These are phyloP conservation scores for Bombus huntii DNA, from an alignment of 1,140 invertebrate species.

Conservation along the genomic window DNA sequence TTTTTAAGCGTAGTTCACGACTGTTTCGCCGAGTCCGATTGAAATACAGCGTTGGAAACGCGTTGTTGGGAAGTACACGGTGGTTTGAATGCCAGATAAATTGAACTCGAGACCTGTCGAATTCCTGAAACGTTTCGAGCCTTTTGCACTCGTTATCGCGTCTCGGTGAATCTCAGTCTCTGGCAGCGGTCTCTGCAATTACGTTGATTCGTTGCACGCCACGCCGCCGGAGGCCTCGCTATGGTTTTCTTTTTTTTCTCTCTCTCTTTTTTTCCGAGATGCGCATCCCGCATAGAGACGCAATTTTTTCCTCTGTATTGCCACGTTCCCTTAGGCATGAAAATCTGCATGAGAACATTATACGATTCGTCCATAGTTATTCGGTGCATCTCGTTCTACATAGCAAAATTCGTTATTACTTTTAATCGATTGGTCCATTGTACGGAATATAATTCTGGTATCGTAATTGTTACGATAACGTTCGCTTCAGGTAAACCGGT, in stretches of 20 bases:
- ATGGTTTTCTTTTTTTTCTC: background rate
- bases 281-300: background rate
- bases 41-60: conserved; percentile 18
- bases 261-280: background rate
- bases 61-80: conserved; percentile 25
- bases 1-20: conserved; percentile 9
- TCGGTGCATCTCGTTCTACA: background rate
- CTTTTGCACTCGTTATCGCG: conserved; percentile 44
- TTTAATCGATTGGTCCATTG: background rate
- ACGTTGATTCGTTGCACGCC: conserved; percentile 38
- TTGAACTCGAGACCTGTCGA: conserved; percentile 51
- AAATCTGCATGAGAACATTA: conserved; percentile 23
- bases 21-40: conserved; percentile 14
- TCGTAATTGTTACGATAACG: no score
- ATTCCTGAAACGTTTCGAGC: conserved; percentile 44
- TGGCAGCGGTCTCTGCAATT: conserved; percentile 45
- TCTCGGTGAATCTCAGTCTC: conserved; percentile 26
- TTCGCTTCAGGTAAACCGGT: no score
- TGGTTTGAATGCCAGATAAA: conserved; percentile 60
- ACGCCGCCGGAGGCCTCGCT: background rate
- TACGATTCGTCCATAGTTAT: background rate
- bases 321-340: background rate
- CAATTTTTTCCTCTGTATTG: conserved; percentile 16
- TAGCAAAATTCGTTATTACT: background rate
- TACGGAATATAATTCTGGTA: no score